A percentile compares a stretch with the other conserved stretches of the same genome.
Evolutionary conservation across 2,797 vertebrate species (phyloP).

Genomic region (Furcifer pardalis): DNA sequence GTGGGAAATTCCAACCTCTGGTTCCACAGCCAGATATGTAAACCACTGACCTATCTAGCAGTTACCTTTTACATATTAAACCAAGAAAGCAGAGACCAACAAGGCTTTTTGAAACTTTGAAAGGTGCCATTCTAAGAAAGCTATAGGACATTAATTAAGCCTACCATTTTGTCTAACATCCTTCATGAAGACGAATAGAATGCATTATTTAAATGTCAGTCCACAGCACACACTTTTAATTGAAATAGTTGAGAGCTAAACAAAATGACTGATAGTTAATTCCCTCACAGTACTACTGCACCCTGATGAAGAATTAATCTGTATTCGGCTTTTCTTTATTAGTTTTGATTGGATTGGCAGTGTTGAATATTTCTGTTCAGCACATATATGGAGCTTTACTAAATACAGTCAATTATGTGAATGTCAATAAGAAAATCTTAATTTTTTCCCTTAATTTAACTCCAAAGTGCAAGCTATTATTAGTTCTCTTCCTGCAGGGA

Average conservation of each 20-base stretch:
- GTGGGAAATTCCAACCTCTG: too few relatives aligned
- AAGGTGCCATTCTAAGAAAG: rapidly evolving
- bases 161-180: not conserved
- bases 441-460: slow-evolving; percentile 58
- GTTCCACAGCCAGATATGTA: too few relatives aligned
- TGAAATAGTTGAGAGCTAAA: slow-evolving; percentile 36
- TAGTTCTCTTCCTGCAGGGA: slow-evolving; percentile 46
- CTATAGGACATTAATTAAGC: not conserved
- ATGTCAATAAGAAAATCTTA: slow-evolving; percentile 53
- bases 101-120: not conserved
- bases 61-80: not conserved
- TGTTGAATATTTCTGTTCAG: slow-evolving; percentile 39
- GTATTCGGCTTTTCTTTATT: slow-evolving; percentile 8
- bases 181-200: slow-evolving; percentile 23
- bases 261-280: slow-evolving; percentile 5
- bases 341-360: slow-evolving; percentile 38
- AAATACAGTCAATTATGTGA: slow-evolving; percentile 54
- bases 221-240: slow-evolving; percentile 6
- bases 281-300: slow-evolving; percentile 16
- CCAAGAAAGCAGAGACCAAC: not conserved
- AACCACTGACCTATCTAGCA: too few relatives aligned
- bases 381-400: slow-evolving; percentile 41
- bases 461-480: slow-evolving; percentile 51
- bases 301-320: slow-evolving; percentile 39
- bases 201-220: slow-evolving; percentile 33